Evolutionary conservation across 2,888 invertebrate genomes (phyloP).

Genomic region (Hecatera dysodea): DNA sequence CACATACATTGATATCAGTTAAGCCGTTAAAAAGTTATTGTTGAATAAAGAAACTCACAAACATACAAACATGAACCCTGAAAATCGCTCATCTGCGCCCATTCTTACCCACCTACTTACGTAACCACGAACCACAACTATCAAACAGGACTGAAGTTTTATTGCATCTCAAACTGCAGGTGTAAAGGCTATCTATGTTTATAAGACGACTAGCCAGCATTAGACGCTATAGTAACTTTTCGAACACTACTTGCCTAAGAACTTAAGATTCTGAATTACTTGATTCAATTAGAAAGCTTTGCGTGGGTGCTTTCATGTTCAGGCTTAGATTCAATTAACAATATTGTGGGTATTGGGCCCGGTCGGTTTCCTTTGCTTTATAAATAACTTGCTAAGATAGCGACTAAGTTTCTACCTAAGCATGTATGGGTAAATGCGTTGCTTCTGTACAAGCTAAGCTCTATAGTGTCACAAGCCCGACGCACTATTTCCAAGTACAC

Average conservation of each 20-base stretch:
- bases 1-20: too few species aligned
- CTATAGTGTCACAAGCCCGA: too few species aligned
- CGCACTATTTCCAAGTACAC: too few species aligned
- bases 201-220: slow-evolving; percentile 11
- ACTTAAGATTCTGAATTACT: slow-evolving; percentile 22
- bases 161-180: slow-evolving; percentile 19
- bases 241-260: slow-evolving; percentile 17
- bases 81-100: too few species aligned
- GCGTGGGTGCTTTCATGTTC: slow-evolving; percentile 13
- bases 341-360: background rate
- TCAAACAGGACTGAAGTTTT: slow-evolving; percentile 17
- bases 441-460: too few species aligned
- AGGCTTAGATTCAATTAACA: slow-evolving; percentile 23
- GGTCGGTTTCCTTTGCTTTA: background rate
- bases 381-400: background rate
- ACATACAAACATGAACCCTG: too few species aligned
- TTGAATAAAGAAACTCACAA: too few species aligned
- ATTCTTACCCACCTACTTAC: background rate
- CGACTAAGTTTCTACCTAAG: too few species aligned
- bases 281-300: slow-evolving; percentile 36
- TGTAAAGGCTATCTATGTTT: slow-evolving; percentile 30
- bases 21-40: too few species aligned
- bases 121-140: slow-evolving; percentile 5
- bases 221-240: background rate
- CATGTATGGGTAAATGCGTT: too few species aligned